Evolutionary conservation across 2,113 vertebrate genomes (phyloP).

Genomic region (Ochotona princeps): DNA sequence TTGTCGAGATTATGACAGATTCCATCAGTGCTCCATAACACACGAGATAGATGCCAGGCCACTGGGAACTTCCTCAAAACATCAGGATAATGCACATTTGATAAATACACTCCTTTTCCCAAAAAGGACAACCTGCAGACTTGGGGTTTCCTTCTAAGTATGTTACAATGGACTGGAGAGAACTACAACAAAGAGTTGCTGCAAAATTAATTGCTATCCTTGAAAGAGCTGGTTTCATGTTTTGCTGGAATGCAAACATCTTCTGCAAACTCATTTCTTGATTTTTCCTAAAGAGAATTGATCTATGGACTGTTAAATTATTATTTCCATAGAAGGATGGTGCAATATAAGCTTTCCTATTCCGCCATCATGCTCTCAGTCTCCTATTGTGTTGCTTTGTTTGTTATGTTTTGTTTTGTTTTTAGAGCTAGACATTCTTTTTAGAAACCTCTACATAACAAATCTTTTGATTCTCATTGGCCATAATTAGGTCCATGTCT

Average conservation of each 20-base stretch:
- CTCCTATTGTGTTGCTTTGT: neutral
- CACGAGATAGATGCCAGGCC: neutral
- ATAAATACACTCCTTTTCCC: neutral
- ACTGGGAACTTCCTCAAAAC: neutral
- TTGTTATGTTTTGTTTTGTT: neutral
- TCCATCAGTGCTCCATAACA: neutral
- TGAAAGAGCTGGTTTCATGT: neutral
- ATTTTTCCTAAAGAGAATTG: neutral
- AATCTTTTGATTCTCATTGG: neutral
- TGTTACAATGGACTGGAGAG: fast-evolving
- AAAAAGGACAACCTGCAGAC: neutral
- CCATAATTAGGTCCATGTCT: neutral
- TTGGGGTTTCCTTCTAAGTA: neutral
- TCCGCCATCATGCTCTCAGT: neutral
- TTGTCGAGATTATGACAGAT: neutral
- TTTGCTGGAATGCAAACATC: fast-evolving
- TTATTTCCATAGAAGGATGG: neutral
- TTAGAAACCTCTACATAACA: neutral
- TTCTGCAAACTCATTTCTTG: neutral
- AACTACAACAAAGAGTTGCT: neutral
- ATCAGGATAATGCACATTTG: neutral
- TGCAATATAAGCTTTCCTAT: neutral
- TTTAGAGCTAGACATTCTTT: neutral
- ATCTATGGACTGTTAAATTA: neutral
- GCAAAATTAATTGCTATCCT: neutral